Conservation (phyloP, 2,797 vertebrate genomes). For the Phalloptychus januarius region DNA sequence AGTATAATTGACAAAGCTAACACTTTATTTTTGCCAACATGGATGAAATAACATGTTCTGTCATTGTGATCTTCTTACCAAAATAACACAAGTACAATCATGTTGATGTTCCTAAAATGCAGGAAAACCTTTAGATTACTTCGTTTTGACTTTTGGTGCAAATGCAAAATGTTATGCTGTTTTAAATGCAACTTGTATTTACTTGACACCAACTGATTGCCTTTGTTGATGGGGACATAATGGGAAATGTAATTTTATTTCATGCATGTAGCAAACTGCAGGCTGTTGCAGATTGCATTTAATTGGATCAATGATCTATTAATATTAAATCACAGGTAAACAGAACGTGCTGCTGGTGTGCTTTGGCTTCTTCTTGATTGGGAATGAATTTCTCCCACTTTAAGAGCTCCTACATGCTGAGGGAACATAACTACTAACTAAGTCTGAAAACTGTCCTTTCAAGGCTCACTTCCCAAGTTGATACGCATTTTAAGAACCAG, state of each 20-base stretch:
- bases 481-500: neutral
- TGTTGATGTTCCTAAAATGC: neutral
- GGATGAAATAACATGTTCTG: neutral
- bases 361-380: neutral
- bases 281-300: neutral
- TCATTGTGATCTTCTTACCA: neutral
- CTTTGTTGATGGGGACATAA: neutral
- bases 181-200: neutral
- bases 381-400: neutral
- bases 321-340: neutral
- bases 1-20: no score
- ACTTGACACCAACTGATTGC: neutral
- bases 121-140: neutral
- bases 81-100: neutral
- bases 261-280: neutral
- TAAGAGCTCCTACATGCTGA: neutral
- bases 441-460: neutral
- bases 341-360: neutral
- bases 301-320: slow-evolving; percentile 1
- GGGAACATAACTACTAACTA: neutral
- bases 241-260: neutral
- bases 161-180: neutral
- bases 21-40: neutral
- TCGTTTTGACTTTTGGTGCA: neutral
- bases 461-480: neutral